Evolutionary conservation across 1,140 invertebrate species (phyloP).

Genomic region (Asbolus verrucosus): DNA sequence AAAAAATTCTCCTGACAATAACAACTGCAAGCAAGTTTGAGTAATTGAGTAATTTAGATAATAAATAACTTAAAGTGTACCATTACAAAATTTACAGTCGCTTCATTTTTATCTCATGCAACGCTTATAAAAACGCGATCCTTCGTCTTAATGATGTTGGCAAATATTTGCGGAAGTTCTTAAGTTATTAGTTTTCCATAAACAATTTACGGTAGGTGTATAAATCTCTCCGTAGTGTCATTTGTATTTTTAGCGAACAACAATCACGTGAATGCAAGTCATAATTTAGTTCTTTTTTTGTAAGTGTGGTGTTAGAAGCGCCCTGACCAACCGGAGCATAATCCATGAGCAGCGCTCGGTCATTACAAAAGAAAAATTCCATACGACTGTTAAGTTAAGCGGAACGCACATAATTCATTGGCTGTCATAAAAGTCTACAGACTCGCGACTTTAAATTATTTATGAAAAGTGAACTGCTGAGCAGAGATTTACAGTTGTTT

Average conservation of each 20-base stretch:
- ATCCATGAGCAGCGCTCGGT: background rate
- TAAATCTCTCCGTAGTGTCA: constrained; percentile 17
- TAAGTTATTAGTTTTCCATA: constrained; percentile 27
- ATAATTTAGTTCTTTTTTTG: constrained; percentile 30
- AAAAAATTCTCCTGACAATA: constrained; percentile 6
- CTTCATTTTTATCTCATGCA: constrained; percentile 1
- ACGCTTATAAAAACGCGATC: constrained; percentile 4
- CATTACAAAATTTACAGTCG: background rate
- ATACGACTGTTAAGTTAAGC: constrained; percentile 12
- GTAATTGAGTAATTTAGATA: constrained; percentile 5
- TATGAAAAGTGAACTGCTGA: constrained; percentile 48
- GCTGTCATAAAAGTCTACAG: constrained; percentile 45
- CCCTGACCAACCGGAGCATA: constrained; percentile 5
- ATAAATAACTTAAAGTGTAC: constrained; percentile 8
- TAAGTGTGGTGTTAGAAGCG: background rate
- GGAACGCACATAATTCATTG: constrained; percentile 48
- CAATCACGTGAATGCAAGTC: constrained; percentile 12
- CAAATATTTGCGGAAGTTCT: constrained; percentile 31
- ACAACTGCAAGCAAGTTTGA: constrained; percentile 8
- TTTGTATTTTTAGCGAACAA: constrained; percentile 15
- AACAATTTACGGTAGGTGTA: constrained; percentile 22
- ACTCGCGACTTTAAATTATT: constrained; percentile 49
- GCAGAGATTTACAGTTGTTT: constrained; percentile 55
- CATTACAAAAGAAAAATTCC: constrained; percentile 37
- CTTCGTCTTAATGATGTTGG: constrained; percentile 3